phyloP scores from a whole-genome alignment of 2,888 invertebrate genomes.

The Andrena camellia region DNA sequence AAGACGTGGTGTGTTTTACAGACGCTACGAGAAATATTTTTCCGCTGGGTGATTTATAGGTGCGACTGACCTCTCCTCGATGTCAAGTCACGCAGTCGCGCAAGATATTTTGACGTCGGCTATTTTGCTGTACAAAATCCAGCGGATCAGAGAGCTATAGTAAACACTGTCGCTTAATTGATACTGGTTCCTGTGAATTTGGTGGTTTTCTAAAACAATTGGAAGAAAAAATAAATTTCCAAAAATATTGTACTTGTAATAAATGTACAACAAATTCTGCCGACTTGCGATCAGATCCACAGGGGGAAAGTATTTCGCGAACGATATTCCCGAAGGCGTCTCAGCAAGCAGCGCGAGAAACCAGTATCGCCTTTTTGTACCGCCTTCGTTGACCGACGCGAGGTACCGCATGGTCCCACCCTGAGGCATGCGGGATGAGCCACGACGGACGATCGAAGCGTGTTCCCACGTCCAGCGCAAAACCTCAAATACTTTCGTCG shows the following conservation, averaged over 20 bases:
- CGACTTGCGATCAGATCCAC: neutral
- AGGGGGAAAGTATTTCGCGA: neutral
- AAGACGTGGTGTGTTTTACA: slow-evolving; percentile 22
- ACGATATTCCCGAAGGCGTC: slow-evolving; percentile 1
- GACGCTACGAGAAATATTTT: slow-evolving; percentile 34
- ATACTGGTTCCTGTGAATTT: too few relatives aligned
- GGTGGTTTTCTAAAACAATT: neutral
- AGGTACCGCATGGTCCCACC: slow-evolving; percentile 34
- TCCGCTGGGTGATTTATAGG: slow-evolving; percentile 40
- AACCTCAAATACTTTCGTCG: slow-evolving; percentile 58
- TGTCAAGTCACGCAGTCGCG: slow-evolving; percentile 23
- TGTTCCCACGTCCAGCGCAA: slow-evolving; percentile 42
- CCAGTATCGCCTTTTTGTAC: slow-evolving; percentile 34
- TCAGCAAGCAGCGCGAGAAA: slow-evolving; percentile 9
- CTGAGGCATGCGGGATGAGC: slow-evolving; percentile 30
- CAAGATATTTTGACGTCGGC: slow-evolving; percentile 21
- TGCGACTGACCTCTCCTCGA: slow-evolving; percentile 43
- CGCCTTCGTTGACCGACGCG: slow-evolving; percentile 17
- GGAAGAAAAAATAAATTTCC: neutral
- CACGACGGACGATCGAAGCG: slow-evolving; percentile 47
- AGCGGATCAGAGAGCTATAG: neutral
- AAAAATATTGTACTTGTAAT: too few relatives aligned
- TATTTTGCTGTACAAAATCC: slow-evolving; percentile 13
- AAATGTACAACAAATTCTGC: too few relatives aligned
- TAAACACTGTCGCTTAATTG: too few relatives aligned